Evolutionary conservation across 2,888 invertebrate genomes (phyloP), one percentile per base, ranked within the genome.

Genomic region (Cyclophora punctaria): DNA sequence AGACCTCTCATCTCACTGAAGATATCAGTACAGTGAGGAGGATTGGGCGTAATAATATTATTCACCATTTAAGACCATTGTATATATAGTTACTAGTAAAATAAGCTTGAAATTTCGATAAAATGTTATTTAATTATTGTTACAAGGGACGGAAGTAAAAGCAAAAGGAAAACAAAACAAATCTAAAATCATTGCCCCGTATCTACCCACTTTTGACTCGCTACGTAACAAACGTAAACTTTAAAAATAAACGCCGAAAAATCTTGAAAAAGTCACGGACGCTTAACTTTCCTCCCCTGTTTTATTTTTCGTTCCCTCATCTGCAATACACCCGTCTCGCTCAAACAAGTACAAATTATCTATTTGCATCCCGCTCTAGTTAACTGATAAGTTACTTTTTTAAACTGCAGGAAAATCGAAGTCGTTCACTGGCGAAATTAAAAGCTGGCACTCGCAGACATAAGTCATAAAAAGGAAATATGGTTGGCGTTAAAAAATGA

Each of bases 211-310:
- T 37, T 37, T 37, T 37, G 37, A 81, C 77, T 78, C 69, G 72
- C 71, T 67, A 76, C 75, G 69, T 70, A 67, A 64, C 65, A 67
- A 73, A 72, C 78, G 79, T 82, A 83, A 86, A 85, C 67, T 85
- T 86, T 83, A 82, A 86, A 88, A 84, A 86, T 80, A 83, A 85
- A 85, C 80, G 80, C 73, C 77, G 72, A 83, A 86, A 86, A 87
- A 85, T 83, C 85, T 87, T 87, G 81, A 84, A 87, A 58, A 88
- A 88, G 89, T 89, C 89, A 89, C 88, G 88, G 89, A 83, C 85
- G 88, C 87, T 89, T 89, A 89, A 88, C 88, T 89, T 87, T 85
- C 80, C 81, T 85, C 88, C 87, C 87, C 87, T 78, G 83, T 86
- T 87, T 87, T 87, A 88, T 87, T 87, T 81, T 85, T 75, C 77